Percentiles rank a stretch among this genome's conserved stretches.
These are phyloP conservation scores for Hemithea aestivaria DNA, from an alignment of 2,888 invertebrate genomes.

Conservation along the genomic window DNA sequence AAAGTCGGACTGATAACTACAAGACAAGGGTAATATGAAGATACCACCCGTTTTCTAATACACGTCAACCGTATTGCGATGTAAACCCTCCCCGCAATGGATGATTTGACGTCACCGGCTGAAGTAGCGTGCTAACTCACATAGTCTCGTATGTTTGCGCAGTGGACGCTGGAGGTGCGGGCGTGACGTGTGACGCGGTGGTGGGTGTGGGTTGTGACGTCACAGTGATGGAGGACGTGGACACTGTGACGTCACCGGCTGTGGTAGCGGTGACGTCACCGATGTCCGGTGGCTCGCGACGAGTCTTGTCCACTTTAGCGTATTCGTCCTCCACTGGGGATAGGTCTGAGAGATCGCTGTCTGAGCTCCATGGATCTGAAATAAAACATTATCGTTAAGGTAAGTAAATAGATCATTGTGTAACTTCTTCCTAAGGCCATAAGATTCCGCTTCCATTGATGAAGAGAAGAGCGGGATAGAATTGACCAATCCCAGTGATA, in stretches of 20 bases:
- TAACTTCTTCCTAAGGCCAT: no score
- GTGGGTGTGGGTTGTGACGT: conserved; percentile 17
- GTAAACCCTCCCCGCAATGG: no score
- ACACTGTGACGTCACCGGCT: conserved; percentile 29
- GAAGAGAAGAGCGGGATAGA: no score
- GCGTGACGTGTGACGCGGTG: conserved; percentile 10
- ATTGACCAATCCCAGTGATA: no score
- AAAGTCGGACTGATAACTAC: no score
- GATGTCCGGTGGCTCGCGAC: conserved; percentile 65
- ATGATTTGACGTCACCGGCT: neutral
- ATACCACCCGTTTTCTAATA: no score
- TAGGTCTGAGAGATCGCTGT: conserved; percentile 91
- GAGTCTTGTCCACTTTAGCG: conserved; percentile 68
- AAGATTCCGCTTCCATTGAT: no score
- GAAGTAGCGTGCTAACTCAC: conserved; percentile 37
- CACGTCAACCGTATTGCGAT: no score
- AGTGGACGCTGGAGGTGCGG: conserved; percentile 21
- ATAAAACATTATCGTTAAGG: no score
- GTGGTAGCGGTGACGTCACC: conserved; percentile 63
- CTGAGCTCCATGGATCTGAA: conserved; percentile 87
- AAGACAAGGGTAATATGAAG: no score
- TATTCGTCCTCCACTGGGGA: conserved; percentile 87
- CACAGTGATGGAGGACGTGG: conserved; percentile 16
- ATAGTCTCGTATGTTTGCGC: conserved; percentile 32
- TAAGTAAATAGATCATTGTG: no score